phyloP scores from a whole-genome alignment of 35 echinoderm and acorn worm species.

The Eucidaris tribuloides region DNA sequence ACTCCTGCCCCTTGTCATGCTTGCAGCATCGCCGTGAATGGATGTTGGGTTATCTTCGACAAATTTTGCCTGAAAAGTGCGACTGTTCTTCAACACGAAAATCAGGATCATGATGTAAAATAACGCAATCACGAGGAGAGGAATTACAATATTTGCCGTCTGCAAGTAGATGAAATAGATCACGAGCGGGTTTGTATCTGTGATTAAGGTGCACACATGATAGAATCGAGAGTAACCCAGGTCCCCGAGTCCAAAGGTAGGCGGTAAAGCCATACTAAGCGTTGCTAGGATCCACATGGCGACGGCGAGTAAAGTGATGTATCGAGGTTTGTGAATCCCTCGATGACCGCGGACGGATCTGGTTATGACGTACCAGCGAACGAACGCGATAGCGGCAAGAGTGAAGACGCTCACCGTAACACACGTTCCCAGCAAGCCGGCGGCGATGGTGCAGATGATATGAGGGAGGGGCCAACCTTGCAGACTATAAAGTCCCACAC shows the following conservation, averaged over 20 bases:
- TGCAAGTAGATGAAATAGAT: not conserved
- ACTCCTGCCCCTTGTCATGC: too few relatives aligned
- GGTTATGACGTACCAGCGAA: slow-evolving; percentile 35
- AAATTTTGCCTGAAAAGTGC: too few relatives aligned
- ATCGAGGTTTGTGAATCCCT: not conserved
- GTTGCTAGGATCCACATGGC: slow-evolving; percentile 3
- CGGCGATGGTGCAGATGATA: not conserved
- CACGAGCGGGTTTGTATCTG: not conserved
- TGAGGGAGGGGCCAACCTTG: slow-evolving; percentile 1
- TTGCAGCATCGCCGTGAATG: too few relatives aligned
- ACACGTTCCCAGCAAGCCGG: not conserved
- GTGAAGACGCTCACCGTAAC: slow-evolving; percentile 18
- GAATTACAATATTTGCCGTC: too few relatives aligned
- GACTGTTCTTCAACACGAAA: too few relatives aligned
- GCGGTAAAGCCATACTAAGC: slow-evolving; percentile 9
- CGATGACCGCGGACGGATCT: slow-evolving; percentile 8
- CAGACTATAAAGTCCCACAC: slow-evolving; percentile 7
- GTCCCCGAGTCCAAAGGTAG: slow-evolving; percentile 11
- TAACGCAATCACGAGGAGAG: too few relatives aligned
- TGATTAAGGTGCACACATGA: slow-evolving; percentile 26
- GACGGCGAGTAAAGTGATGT: not conserved
- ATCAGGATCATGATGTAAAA: too few relatives aligned
- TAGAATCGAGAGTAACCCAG: slow-evolving; percentile 31
- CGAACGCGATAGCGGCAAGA: slow-evolving; percentile 37
- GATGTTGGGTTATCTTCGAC: too few relatives aligned